Evolutionary conservation across 2,888 invertebrate species (phyloP).

Genomic region (Rosalia funebris): DNA sequence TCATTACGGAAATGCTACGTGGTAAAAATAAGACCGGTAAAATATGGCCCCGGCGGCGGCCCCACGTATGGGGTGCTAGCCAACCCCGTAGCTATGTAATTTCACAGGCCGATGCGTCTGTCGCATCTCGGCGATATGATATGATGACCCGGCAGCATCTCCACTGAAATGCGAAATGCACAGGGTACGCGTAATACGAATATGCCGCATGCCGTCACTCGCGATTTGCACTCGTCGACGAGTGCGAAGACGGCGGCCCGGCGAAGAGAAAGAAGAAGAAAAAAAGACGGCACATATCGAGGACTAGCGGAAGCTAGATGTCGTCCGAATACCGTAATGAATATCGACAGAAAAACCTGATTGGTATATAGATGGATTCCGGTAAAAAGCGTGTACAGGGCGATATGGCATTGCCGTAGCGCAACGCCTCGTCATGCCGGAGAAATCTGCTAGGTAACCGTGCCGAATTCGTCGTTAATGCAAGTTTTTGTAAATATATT

Average conservation of each 20-base stretch:
- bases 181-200: slow-evolving; percentile 2
- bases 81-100: slow-evolving; percentile 47
- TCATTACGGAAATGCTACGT: slow-evolving; percentile 27
- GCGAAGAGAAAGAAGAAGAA: background rate
- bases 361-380: too few species aligned
- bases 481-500: too few species aligned
- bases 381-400: too few species aligned
- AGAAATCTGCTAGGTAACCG: too few species aligned
- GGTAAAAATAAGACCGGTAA: slow-evolving; percentile 37
- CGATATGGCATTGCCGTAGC: too few species aligned
- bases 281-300: too few species aligned
- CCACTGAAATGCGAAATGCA: slow-evolving; percentile 20
- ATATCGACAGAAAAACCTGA: too few species aligned
- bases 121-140: slow-evolving; percentile 46
- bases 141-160: slow-evolving; percentile 44
- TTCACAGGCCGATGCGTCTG: slow-evolving; percentile 48
- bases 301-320: too few species aligned
- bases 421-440: too few species aligned
- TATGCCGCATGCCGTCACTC: background rate
- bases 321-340: too few species aligned
- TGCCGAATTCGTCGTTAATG: too few species aligned
- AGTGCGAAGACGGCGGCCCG: background rate
- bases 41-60: slow-evolving; percentile 12
- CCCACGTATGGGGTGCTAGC: slow-evolving; percentile 22
- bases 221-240: background rate